Evolutionary conservation across 1,140 invertebrate genomes (phyloP).

Genomic region (Drosophila fuyamai): DNA sequence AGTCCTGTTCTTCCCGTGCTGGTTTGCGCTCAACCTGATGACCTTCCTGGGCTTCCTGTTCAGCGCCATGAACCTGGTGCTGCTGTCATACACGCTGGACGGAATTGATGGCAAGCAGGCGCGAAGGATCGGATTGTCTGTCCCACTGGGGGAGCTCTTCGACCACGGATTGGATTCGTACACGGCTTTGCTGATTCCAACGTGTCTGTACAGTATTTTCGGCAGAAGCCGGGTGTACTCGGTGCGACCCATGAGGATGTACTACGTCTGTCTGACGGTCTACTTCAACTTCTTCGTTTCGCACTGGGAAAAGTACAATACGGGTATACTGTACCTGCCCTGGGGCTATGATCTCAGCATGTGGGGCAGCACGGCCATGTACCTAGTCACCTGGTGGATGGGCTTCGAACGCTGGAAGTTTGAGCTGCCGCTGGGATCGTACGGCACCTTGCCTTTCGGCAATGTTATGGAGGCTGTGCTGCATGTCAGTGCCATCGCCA

Average conservation of each 20-base stretch:
- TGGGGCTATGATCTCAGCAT: slow-evolving; percentile 99
- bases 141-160: slow-evolving; percentile 98
- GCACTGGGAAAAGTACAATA: slow-evolving; percentile 99
- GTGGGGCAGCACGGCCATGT: slow-evolving; percentile 86
- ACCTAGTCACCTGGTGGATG: slow-evolving; percentile 85
- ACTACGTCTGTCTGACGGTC: slow-evolving; percentile 95
- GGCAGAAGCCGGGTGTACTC: slow-evolving; percentile 89
- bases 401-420: slow-evolving; percentile 94
- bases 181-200: slow-evolving; percentile 96
- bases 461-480: slow-evolving; percentile 93
- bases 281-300: slow-evolving; percentile 96
- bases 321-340: slow-evolving; percentile 96
- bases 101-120: slow-evolving; percentile 99
- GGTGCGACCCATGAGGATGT: slow-evolving; percentile 90
- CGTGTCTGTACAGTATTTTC: slow-evolving; percentile 96
- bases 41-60: slow-evolving; percentile 98
- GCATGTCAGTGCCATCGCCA: slow-evolving; percentile 93
- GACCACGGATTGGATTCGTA: slow-evolving; percentile 99
- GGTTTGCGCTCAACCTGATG: slow-evolving; percentile 98
- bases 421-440: slow-evolving; percentile 87
- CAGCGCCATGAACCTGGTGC: slow-evolving; percentile 93
- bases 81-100: slow-evolving; percentile 96
- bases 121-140: slow-evolving; percentile 94
- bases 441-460: slow-evolving; percentile 87
- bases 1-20: slow-evolving; percentile 95